Conservation (phyloP, 2,888 invertebrate species). For the Arctia plantaginis region DNA sequence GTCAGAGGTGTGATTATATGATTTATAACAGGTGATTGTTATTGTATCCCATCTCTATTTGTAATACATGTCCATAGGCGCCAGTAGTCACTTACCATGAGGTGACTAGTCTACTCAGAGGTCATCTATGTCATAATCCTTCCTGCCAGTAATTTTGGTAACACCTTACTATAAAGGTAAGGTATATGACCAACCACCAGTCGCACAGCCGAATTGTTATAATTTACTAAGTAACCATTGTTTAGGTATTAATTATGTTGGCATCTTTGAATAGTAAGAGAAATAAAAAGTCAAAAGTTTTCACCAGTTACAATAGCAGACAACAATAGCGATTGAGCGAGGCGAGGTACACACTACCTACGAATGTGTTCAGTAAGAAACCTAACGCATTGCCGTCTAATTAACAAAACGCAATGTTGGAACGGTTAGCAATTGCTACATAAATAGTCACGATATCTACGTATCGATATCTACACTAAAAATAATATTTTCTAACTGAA, state of each 20-base stretch:
- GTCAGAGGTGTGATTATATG: no score
- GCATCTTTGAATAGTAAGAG: not conserved
- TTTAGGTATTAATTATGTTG: not conserved
- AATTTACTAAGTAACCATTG: not conserved
- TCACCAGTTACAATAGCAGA: constrained; percentile 14
- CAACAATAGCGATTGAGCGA: constrained; percentile 9
- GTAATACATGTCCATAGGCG: no score
- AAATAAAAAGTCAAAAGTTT: not conserved
- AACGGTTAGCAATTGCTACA: not conserved
- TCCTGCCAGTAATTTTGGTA: not conserved
- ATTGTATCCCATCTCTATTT: no score
- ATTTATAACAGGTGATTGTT: no score
- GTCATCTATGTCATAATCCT: not conserved
- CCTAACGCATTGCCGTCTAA: constrained; percentile 12
- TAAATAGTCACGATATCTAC: not conserved
- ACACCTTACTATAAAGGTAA: not conserved
- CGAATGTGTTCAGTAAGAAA: constrained; percentile 44
- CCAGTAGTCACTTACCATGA: no score
- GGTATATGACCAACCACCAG: not conserved
- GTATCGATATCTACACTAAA: not conserved
- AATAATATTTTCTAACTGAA: not conserved
- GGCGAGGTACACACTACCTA: constrained; percentile 42
- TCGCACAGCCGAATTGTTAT: not conserved
- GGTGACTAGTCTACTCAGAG: no score
- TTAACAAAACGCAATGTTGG: not conserved